These are phyloP conservation scores for Dasypus novemcinctus DNA, from an alignment of 2,113 vertebrate species.

Conservation along the genomic window DNA sequence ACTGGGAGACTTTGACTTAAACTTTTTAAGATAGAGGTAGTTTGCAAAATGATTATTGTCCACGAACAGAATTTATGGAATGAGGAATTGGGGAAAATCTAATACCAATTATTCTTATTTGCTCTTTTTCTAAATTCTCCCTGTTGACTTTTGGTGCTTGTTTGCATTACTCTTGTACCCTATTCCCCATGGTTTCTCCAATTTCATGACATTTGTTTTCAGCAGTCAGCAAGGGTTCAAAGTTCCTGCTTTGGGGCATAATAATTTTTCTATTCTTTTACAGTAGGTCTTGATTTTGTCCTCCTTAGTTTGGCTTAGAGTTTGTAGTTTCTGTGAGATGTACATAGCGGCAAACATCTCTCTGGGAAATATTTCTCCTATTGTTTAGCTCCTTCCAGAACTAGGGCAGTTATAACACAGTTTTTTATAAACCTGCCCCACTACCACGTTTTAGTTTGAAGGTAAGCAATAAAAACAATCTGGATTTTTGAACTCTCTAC, in stretches of 20 bases:
- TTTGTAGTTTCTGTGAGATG: rapidly evolving
- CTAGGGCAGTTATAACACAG: neutral
- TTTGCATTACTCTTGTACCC: neutral
- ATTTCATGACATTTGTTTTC: neutral
- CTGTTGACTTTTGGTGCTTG: neutral
- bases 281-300: neutral
- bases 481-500: neutral
- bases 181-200: neutral
- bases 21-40: neutral
- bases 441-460: neutral
- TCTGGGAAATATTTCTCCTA: neutral
- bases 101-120: neutral
- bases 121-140: neutral
- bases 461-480: neutral
- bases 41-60: neutral
- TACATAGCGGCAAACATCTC: rapidly evolving
- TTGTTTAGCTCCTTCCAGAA: neutral
- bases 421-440: neutral
- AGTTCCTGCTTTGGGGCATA: neutral
- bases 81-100: neutral
- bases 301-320: neutral
- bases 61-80: neutral
- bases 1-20: neutral
- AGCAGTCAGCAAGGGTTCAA: neutral
- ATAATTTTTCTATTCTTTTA: neutral